Evolutionary conservation across 35 echinoderm and acorn worm genomes (phyloP), one percentile per base, ranked within the genome.

Genomic region (Eucidaris tribuloides): DNA sequence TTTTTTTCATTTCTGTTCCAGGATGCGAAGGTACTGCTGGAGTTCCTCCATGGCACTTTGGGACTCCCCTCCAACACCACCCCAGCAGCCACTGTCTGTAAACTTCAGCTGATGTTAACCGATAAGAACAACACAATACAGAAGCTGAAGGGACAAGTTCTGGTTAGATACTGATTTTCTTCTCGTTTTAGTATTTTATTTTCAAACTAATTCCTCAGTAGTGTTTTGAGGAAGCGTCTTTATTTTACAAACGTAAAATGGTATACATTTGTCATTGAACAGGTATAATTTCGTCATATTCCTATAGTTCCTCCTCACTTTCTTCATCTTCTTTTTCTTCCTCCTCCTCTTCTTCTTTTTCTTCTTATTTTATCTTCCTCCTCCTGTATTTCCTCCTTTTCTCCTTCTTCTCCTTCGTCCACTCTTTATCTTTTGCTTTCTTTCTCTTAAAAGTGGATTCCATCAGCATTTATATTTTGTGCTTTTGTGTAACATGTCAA

Each of bases 1-100:
- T n/a, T n/a, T n/a, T n/a, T n/a, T n/a, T n/a, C 48, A 14, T 64
- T 14, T 2, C 29, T 32, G 28, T 32, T 1, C 13, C 68, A 74
- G 68, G 27, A 74, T 40, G 41, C 44, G 68, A 15, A 31, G 37
- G 11, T 74, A 25, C 6, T 74, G 68, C 37, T 74, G 68, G 25
- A 42, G 37, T 74, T 74, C 68, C 68, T 74, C 44, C 68, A 44
- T 24, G 68, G 44, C 38, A 35, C 68, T 24, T 74, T 38, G 24
- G 68, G 44, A 42, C 68, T 74, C 44, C 28, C 9, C 35, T 40
- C 68, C 24, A 43, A n/a, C 1, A 74, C 68, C 2, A 74, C 35
- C 68, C 68, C 68, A 40, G 68, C 68, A 38, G 68, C 38, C 40
- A 74, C 34, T 14, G 68, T 74, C 68, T 74, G 38, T 44, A 74